These are phyloP conservation scores for Epinephelus coioides DNA, from an alignment of 2,797 vertebrate species.

Conservation along the genomic window DNA sequence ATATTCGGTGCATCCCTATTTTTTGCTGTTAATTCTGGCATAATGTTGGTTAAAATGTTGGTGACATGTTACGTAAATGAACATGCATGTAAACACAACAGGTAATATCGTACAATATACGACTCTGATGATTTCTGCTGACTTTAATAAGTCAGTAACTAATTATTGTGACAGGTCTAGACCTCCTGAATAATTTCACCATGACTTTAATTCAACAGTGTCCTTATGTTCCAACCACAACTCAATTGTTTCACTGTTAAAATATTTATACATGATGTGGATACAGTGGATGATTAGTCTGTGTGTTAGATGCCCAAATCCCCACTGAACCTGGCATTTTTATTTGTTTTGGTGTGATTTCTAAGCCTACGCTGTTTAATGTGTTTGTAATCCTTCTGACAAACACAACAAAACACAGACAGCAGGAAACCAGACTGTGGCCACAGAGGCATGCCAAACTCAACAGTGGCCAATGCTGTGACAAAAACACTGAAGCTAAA, in stretches of 20 bases:
- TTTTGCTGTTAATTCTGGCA: too few species aligned
- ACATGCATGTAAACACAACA: too few species aligned
- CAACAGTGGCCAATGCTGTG: neutral
- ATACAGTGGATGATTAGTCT: neutral
- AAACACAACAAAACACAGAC: neutral
- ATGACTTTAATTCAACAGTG: too few species aligned
- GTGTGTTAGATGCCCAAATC: neutral
- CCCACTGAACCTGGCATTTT: neutral
- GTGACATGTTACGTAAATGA: too few species aligned
- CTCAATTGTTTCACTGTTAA: neutral
- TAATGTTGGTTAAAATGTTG: too few species aligned
- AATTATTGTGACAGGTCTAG: too few species aligned
- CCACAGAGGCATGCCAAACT: neutral
- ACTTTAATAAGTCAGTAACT: too few species aligned
- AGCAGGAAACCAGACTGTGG: slow-evolving; percentile 1
- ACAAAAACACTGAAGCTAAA: neutral
- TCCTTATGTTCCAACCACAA: too few species aligned
- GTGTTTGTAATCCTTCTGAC: neutral
- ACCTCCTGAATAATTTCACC: too few species aligned
- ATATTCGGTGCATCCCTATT: too few species aligned
- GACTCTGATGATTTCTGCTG: too few species aligned
- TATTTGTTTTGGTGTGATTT: neutral
- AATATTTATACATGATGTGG: neutral
- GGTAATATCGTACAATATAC: too few species aligned
- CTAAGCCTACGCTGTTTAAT: neutral